phyloP scores from a whole-genome alignment of 2,797 vertebrate species.

The Oryzias dopingdopingensis region DNA sequence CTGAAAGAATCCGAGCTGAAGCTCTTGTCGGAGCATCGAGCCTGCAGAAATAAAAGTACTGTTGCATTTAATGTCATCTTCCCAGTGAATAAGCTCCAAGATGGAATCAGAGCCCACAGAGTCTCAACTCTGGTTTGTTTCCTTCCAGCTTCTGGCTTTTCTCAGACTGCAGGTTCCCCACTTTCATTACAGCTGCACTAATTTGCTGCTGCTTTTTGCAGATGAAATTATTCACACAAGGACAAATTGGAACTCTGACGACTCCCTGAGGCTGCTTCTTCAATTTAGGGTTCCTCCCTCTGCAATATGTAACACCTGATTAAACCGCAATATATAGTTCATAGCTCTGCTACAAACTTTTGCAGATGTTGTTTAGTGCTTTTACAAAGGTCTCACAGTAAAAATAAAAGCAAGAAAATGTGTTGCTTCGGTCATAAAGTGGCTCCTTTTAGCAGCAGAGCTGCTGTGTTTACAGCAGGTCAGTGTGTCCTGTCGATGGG shows the following conservation, averaged over 20 bases:
- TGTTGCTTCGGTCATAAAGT: not conserved
- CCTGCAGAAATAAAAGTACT: too few species aligned
- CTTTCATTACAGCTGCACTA: constrained; percentile 23
- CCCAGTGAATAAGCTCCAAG: too few species aligned
- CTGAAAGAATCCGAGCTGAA: too few species aligned
- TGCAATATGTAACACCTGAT: constrained; percentile 7
- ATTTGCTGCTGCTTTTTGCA: constrained; percentile 26
- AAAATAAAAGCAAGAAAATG: not conserved
- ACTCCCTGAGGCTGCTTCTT: constrained; percentile 4
- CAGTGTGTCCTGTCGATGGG: constrained; percentile 45
- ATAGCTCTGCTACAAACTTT: not conserved
- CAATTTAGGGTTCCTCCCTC: not conserved
- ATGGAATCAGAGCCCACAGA: too few species aligned
- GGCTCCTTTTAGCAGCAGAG: constrained; percentile 9
- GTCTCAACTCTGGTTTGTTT: too few species aligned
- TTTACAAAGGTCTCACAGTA: constrained; percentile 10
- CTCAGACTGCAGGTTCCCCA: not conserved
- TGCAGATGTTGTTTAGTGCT: not conserved
- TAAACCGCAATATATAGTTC: constrained; percentile 6
- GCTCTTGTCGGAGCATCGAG: too few species aligned
- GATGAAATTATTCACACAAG: constrained; percentile 29
- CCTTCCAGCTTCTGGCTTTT: not conserved
- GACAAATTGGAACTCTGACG: constrained; percentile 15
- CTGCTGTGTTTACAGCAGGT: constrained; percentile 51
- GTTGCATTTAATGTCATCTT: too few species aligned